phyloP scores from a whole-genome alignment of 2,113 vertebrate genomes.

The Menura novaehollandiae region DNA sequence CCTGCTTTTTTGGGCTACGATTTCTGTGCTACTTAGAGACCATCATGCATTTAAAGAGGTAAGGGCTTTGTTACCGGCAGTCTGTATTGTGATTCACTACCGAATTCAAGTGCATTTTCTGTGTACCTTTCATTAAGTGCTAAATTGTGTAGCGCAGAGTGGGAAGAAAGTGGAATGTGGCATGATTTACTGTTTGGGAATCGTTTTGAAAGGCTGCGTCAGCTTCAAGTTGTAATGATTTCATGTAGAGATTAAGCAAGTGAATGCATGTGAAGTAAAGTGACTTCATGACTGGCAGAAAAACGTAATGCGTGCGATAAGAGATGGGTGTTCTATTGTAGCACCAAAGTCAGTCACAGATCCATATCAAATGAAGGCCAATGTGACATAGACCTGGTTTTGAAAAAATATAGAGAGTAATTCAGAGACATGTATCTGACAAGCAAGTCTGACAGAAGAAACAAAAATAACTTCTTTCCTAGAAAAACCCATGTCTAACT shows the following conservation, averaged over 20 bases:
- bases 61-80: conserved; percentile 2
- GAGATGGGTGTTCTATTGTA: neutral
- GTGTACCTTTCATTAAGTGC: neutral
- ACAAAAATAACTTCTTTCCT: neutral
- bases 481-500: neutral
- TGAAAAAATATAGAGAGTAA: neutral
- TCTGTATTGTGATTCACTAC: neutral
- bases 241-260: neutral
- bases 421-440: neutral
- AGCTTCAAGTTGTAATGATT: neutral
- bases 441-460: neutral
- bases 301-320: neutral
- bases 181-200: neutral
- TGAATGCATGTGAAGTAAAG: neutral
- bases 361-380: neutral
- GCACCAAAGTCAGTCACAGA: neutral
- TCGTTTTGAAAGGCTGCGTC: neutral
- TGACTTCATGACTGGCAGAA: neutral
- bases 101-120: neutral
- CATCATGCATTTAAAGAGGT: conserved; percentile 52
- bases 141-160: neutral
- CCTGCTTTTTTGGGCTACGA: neutral
- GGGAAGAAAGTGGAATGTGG: neutral
- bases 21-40: neutral
- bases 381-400: neutral